These are phyloP conservation scores for Cabera pusaria DNA, from an alignment of 2,888 invertebrate genomes.

Conservation along the genomic window DNA sequence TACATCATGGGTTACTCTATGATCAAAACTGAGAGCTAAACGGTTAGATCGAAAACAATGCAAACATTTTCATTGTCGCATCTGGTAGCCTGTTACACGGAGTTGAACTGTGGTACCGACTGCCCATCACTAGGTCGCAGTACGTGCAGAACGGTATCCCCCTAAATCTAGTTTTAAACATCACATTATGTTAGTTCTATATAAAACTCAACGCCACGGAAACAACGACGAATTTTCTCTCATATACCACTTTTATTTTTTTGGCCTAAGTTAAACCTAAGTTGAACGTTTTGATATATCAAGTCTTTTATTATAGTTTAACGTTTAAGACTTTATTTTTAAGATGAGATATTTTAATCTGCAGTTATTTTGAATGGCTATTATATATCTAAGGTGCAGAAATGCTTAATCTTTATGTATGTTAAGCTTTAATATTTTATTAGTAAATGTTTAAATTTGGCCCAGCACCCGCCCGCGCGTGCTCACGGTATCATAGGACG, in stretches of 20 bases:
- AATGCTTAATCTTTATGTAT: slow-evolving; percentile 84
- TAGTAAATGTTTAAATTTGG: slow-evolving; percentile 81
- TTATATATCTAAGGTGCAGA: slow-evolving; percentile 82
- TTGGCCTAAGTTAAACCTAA: slow-evolving; percentile 76
- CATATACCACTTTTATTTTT: slow-evolving; percentile 55
- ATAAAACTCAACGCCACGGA: slow-evolving; percentile 67
- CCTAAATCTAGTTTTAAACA: slow-evolving; percentile 60
- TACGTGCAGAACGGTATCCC: slow-evolving; percentile 59
- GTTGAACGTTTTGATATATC: slow-evolving; percentile 64
- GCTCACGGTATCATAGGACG: slow-evolving; percentile 55
- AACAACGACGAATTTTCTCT: slow-evolving; percentile 69
- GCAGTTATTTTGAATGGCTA: slow-evolving; percentile 83
- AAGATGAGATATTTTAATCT: slow-evolving; percentile 83
- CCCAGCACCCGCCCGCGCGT: slow-evolving; percentile 59
- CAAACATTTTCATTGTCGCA: no score
- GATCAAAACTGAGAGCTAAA: no score
- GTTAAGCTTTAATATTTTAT: slow-evolving; percentile 84
- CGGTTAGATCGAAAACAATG: no score
- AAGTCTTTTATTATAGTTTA: slow-evolving; percentile 77
- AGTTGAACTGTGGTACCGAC: no score
- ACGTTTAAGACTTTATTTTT: slow-evolving; percentile 80
- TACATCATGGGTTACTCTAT: no score
- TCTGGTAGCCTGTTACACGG: no score
- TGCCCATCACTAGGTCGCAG: no score
- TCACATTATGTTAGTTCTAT: slow-evolving; percentile 52